phyloP scores from a whole-genome alignment of 2,797 vertebrate species.

The Orientallactaga sibirica region DNA sequence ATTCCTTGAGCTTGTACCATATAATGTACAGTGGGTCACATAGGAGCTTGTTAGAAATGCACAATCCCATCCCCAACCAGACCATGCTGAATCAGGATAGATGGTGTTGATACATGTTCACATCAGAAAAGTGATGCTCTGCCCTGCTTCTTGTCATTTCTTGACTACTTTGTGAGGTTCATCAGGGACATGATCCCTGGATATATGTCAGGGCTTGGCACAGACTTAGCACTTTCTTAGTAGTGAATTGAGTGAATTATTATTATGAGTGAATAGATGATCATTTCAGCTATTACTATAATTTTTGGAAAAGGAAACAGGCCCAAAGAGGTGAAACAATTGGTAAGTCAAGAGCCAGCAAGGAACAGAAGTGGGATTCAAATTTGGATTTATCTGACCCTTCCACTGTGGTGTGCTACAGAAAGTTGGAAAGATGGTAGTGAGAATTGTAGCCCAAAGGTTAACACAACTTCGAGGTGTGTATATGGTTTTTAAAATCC shows the following conservation, averaged over 20 bases:
- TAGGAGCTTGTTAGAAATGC: background rate
- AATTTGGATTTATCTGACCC: background rate
- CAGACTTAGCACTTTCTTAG: background rate
- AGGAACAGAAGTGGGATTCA: background rate
- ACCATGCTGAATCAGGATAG: background rate
- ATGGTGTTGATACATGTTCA: rapidly evolving
- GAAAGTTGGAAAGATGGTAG: background rate
- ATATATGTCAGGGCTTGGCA: background rate
- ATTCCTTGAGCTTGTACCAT: background rate
- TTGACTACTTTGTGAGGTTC: background rate
- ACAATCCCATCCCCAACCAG: background rate
- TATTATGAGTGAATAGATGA: background rate
- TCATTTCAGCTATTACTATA: background rate
- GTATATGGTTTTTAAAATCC: constrained; percentile 28
- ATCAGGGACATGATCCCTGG: background rate
- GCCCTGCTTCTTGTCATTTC: background rate
- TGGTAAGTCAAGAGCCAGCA: background rate
- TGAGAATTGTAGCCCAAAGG: background rate
- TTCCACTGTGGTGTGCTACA: background rate
- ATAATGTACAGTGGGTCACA: background rate
- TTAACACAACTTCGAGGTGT: background rate
- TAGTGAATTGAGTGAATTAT: no score
- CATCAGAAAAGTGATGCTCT: background rate
- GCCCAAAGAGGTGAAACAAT: background rate
- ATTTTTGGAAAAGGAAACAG: constrained; percentile 46